Evolutionary conservation across 2,113 vertebrate genomes (phyloP).

Genomic region (Rhineura floridana): DNA sequence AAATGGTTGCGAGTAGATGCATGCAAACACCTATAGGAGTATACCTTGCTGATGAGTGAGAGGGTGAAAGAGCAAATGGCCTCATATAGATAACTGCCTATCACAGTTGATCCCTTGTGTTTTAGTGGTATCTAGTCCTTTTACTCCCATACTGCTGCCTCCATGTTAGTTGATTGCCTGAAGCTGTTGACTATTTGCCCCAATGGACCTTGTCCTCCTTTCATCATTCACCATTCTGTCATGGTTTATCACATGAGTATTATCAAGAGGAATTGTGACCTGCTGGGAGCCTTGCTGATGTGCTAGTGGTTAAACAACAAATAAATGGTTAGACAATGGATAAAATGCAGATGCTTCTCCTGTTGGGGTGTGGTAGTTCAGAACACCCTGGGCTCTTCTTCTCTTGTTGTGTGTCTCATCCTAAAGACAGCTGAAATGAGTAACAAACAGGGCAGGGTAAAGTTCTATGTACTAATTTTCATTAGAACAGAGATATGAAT

Average conservation of each 20-base stretch:
- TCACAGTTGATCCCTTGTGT: background rate
- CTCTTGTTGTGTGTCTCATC: background rate
- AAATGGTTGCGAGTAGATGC: background rate
- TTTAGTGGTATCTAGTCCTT: background rate
- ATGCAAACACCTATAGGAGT: background rate
- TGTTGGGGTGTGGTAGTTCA: background rate
- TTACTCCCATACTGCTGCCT: background rate
- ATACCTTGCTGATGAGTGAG: background rate
- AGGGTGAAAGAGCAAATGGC: too few species aligned
- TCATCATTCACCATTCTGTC: background rate
- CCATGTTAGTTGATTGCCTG: background rate
- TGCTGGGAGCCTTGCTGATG: background rate
- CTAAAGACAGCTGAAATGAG: background rate
- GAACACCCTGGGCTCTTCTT: background rate
- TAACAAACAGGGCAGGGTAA: background rate
- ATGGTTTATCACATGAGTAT: background rate
- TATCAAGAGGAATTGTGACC: background rate
- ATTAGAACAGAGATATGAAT: background rate
- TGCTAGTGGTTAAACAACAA: background rate
- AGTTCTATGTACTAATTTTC: background rate
- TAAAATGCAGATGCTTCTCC: background rate
- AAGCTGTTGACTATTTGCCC: background rate
- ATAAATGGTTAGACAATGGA: background rate
- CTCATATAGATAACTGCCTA: background rate
- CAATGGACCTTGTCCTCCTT: background rate